phyloP scores from a whole-genome alignment of 23 tunicate species.

The Aplidium turbinatum region DNA sequence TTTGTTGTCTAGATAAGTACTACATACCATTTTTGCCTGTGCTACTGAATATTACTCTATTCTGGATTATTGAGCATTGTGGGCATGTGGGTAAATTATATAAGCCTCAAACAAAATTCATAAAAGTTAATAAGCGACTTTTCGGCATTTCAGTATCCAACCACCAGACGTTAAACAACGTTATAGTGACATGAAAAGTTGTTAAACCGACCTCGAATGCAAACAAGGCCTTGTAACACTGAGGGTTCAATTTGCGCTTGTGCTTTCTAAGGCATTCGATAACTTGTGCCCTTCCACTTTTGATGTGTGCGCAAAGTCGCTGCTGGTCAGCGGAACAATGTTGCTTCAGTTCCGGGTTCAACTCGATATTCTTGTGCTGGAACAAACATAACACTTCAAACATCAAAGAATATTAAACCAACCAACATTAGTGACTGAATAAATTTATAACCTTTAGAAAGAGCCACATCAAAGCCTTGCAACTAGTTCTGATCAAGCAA shows the following conservation, averaged over 20 bases:
- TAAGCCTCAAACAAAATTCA: too few relatives aligned
- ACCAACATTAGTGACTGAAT: background rate
- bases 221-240: conserved; percentile 52
- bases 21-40: too few relatives aligned
- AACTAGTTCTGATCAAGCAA: too few relatives aligned
- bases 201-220: conserved; percentile 41
- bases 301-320: conserved; percentile 34
- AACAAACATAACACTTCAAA: background rate
- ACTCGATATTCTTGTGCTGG: conserved; percentile 82
- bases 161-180: too few relatives aligned
- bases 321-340: conserved; percentile 53
- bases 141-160: too few relatives aligned
- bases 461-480: background rate
- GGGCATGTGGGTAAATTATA: too few relatives aligned
- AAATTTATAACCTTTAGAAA: background rate
- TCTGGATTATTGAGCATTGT: too few relatives aligned
- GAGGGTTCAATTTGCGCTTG: conserved; percentile 12
- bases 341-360: conserved; percentile 62
- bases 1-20: too few relatives aligned
- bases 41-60: too few relatives aligned
- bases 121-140: too few relatives aligned
- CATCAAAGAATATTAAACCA: background rate
- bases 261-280: conserved; percentile 71
- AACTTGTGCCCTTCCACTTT: conserved; percentile 48
- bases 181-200: too few relatives aligned